Evolutionary conservation across 2,113 vertebrate species (phyloP), one percentile per base, ranked within the genome.

Genomic region (Larimichthys polyactis): DNA sequence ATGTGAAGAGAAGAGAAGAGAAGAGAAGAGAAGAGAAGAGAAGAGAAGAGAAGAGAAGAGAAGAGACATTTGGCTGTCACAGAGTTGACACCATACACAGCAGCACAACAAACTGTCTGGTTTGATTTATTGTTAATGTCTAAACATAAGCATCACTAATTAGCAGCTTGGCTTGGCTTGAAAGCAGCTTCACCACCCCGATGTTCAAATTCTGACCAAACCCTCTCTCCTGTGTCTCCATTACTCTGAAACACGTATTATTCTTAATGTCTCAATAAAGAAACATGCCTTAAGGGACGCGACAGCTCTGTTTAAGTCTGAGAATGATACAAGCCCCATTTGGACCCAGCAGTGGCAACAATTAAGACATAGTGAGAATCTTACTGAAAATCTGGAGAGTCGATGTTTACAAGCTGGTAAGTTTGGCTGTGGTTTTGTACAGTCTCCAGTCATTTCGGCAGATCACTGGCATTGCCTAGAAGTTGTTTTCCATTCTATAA

Each of bases 41-140:
- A 52, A 52, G 48, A 68, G 27, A 57, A 20, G 10, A 57, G 20
- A 44, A 7, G 22, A 65, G 75, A n/a, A 9, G 49, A 74, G 64
- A 55, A 55, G 58, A 70, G 29, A 54, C 5, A 54, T 60, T 19
- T 78, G 69, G 52, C 32, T 71, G 48, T 54, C 46, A 5, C n/a
- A 43, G 52, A 55, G 46, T 24, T 75, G 63, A 2, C 6, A 48
- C 32, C 9, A 15, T 20, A 60, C 55, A 60, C 60, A 66, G 48
- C 0, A 36, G 43, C 81, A 57, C 27, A 60, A 49, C 55, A 63
- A 74, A 46, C 69, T 40, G 70, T 62, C 62, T 67, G 19, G 32
- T 80, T 52, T 87, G 63, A 64, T 89, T 83, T 81, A 85, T 46
- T 48, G 75, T 75, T 62, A 43, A 76, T 62, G 74, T 79, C 57